Conservation (phyloP, 2,888 invertebrate genomes). For the Podotricha telesiphe region DNA sequence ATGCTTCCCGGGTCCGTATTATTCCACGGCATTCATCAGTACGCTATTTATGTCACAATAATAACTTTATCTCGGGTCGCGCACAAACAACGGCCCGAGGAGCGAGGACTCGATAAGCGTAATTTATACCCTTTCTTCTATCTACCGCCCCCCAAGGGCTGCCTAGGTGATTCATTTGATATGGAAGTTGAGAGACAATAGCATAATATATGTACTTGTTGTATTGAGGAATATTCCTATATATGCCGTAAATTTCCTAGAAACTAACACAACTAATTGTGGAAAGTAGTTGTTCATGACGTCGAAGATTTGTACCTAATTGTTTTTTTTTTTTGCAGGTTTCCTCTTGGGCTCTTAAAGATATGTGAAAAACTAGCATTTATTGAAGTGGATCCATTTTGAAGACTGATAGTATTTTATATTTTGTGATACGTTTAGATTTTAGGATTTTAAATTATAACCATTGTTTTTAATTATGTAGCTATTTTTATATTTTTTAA, state of each 20-base stretch:
- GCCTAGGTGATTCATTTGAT: conserved; percentile 45
- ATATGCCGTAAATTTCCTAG: neutral
- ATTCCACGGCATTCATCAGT: conserved; percentile 64
- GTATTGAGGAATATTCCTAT: conserved; percentile 25
- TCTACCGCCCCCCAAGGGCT: conserved; percentile 60
- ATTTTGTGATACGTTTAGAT: conserved; percentile 63
- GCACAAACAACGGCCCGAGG: conserved; percentile 64
- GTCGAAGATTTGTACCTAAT: neutral
- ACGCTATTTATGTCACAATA: conserved; percentile 77
- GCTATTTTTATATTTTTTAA: conserved; percentile 40
- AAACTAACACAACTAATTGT: neutral
- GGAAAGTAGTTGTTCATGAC: too few relatives aligned
- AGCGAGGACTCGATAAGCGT: conserved; percentile 61
- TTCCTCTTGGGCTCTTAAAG: conserved; percentile 47
- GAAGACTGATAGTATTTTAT: conserved; percentile 79
- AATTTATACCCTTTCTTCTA: conserved; percentile 59
- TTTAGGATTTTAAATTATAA: conserved; percentile 51
- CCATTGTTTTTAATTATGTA: conserved; percentile 25
- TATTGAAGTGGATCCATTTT: conserved; percentile 46
- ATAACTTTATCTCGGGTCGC: conserved; percentile 78
- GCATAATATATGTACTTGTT: neutral
- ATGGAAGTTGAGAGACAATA: neutral
- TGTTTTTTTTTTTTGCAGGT: conserved; percentile 59
- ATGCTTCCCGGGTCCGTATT: conserved; percentile 60
- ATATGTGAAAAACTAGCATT: conserved; percentile 52